These are phyloP conservation scores for Mus spretus DNA, from an alignment of 2,797 vertebrate genomes.

Conservation along the genomic window DNA sequence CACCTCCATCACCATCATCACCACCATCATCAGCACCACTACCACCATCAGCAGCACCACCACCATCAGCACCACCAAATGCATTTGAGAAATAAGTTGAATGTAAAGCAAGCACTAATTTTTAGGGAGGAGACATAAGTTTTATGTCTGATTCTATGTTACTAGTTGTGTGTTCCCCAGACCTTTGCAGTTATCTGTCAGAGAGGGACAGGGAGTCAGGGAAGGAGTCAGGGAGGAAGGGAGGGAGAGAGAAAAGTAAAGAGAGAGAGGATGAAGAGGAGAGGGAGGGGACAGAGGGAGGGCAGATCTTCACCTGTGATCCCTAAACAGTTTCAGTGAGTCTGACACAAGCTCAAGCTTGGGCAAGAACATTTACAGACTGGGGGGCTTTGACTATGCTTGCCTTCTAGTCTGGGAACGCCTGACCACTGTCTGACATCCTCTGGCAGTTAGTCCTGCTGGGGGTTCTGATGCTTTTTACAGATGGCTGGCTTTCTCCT, in stretches of 20 bases:
- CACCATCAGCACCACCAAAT: neutral
- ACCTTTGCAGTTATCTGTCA: neutral
- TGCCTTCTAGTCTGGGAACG: neutral
- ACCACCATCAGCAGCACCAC: neutral
- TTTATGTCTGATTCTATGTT: neutral
- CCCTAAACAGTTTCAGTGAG: neutral
- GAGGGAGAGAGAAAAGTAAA: too few species aligned
- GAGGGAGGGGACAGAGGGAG: neutral
- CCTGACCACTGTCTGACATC: neutral
- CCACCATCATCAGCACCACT: neutral
- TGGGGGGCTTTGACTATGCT: neutral
- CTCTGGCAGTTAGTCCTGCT: neutral
- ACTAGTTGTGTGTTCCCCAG: neutral
- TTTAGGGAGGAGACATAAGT: neutral
- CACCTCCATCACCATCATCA: neutral
- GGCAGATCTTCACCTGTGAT: neutral
- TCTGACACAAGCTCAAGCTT: neutral
- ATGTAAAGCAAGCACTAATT: neutral
- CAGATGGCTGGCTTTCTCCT: neutral
- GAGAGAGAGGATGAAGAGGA: neutral
- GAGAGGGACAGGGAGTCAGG: too few species aligned
- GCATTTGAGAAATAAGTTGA: neutral
- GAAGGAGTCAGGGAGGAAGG: neutral
- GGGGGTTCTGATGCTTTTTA: neutral
- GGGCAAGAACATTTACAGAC: neutral